These are phyloP conservation scores for Leptosomus discolor DNA, from an alignment of 2,113 vertebrate genomes.

Conservation along the genomic window DNA sequence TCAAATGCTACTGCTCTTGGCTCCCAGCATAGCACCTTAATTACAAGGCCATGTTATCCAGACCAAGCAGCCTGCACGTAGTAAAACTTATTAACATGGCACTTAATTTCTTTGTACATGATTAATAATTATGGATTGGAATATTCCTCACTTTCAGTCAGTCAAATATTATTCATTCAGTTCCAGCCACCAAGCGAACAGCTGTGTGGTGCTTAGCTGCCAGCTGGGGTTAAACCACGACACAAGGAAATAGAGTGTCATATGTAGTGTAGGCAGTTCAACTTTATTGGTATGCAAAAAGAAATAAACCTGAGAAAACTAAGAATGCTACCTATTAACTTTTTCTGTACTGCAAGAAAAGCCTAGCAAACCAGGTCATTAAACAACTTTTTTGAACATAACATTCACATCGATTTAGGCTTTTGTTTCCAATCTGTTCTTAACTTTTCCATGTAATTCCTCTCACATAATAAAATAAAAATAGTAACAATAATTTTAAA, in stretches of 20 bases:
- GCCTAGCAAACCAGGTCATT: neutral
- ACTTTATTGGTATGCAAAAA: neutral
- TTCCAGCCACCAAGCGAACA: neutral
- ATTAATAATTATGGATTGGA: neutral
- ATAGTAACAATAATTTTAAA: neutral
- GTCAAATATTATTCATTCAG: neutral
- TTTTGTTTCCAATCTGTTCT: neutral
- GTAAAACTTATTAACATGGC: neutral
- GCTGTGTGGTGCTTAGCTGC: neutral
- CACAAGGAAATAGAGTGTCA: neutral
- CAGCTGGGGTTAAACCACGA: neutral
- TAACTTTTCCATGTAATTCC: neutral
- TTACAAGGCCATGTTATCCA: neutral
- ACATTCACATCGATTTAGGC: neutral
- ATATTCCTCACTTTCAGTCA: rapidly evolving
- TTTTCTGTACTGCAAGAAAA: neutral
- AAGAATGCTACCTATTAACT: neutral
- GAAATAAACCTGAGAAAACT: neutral
- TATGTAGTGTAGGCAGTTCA: neutral
- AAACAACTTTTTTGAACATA: neutral
- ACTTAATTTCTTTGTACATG: neutral
- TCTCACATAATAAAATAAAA: neutral
- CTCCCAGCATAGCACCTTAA: neutral
- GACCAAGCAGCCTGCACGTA: neutral
- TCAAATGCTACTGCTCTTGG: neutral